Conservation (phyloP, 2,888 invertebrate genomes). For the Mythimna ferrago region DNA sequence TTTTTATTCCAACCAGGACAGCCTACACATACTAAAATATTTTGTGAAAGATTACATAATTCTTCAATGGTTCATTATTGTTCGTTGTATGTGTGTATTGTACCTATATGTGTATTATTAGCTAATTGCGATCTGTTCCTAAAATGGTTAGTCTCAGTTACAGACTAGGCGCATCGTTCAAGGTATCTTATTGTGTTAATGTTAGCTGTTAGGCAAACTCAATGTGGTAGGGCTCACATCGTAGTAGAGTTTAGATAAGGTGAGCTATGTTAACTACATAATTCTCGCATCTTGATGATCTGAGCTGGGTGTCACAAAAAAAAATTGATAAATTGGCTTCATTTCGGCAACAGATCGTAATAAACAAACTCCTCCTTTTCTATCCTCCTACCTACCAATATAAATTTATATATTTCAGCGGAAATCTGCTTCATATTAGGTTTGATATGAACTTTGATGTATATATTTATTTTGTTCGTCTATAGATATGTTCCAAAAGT, state of each 20-base stretch:
- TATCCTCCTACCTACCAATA: slow-evolving; percentile 73
- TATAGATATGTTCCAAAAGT: slow-evolving; percentile 74
- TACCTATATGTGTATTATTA: slow-evolving; percentile 69
- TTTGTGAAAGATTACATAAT: slow-evolving; percentile 8
- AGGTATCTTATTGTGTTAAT: slow-evolving; percentile 53
- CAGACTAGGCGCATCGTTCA: slow-evolving; percentile 71
- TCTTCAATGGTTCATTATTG: slow-evolving; percentile 67
- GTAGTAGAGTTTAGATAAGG: slow-evolving; percentile 59
- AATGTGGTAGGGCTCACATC: slow-evolving; percentile 51
- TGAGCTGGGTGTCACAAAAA: slow-evolving; percentile 89
- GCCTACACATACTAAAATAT: not conserved
- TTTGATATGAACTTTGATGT: slow-evolving; percentile 83
- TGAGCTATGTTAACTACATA: slow-evolving; percentile 41
- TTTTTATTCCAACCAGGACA: slow-evolving; percentile 21
- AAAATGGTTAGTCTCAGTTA: slow-evolving; percentile 84
- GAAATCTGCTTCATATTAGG: slow-evolving; percentile 84
- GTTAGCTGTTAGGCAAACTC: slow-evolving; percentile 51
- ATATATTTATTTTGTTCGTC: slow-evolving; percentile 81
- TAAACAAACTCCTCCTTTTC: slow-evolving; percentile 76
- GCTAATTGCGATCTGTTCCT: slow-evolving; percentile 90
- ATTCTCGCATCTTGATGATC: slow-evolving; percentile 79
- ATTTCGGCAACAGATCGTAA: slow-evolving; percentile 91
- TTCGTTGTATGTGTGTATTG: slow-evolving; percentile 76
- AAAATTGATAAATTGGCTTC: slow-evolving; percentile 84
- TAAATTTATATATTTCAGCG: slow-evolving; percentile 78